phyloP scores from a whole-genome alignment of 2,113 vertebrate species.

The Apodemus sylvaticus region DNA sequence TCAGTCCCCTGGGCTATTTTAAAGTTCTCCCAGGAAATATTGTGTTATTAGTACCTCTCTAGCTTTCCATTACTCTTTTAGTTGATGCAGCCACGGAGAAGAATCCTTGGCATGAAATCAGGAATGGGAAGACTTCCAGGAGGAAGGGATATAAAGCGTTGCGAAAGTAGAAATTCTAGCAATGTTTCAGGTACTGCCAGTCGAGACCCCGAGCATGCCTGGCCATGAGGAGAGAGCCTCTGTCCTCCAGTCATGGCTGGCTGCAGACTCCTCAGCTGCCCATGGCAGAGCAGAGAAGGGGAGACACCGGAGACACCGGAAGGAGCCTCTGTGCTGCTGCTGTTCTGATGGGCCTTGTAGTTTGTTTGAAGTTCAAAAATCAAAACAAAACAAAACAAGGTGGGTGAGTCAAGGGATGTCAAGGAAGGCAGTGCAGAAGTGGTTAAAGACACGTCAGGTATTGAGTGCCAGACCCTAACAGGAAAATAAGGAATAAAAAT shows the following conservation, averaged over 20 bases:
- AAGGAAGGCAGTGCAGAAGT: background rate
- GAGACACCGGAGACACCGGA: background rate
- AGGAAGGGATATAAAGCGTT: conserved; percentile 14
- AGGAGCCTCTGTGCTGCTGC: background rate
- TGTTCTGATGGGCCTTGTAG: background rate
- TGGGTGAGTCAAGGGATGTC: background rate
- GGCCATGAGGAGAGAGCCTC: background rate
- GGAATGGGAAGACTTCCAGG: conserved; percentile 57
- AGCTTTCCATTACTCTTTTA: conserved; percentile 67
- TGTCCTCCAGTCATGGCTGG: background rate
- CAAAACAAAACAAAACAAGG: background rate
- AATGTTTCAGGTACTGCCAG: background rate
- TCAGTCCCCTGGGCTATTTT: conserved; percentile 35
- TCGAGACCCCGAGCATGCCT: background rate
- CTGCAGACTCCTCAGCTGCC: background rate
- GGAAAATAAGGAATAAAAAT: background rate
- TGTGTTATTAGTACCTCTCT: conserved; percentile 70
- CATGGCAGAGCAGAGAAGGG: background rate
- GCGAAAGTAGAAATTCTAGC: conserved; percentile 47
- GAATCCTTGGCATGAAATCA: conserved; percentile 31
- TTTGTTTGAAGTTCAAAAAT: background rate
- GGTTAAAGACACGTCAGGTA: background rate
- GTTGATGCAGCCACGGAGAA: conserved; percentile 43
- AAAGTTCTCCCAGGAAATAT: conserved; percentile 70
- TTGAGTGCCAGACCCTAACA: background rate